Conservation (phyloP, 1,140 invertebrate species). For the Formica exsecta region DNA sequence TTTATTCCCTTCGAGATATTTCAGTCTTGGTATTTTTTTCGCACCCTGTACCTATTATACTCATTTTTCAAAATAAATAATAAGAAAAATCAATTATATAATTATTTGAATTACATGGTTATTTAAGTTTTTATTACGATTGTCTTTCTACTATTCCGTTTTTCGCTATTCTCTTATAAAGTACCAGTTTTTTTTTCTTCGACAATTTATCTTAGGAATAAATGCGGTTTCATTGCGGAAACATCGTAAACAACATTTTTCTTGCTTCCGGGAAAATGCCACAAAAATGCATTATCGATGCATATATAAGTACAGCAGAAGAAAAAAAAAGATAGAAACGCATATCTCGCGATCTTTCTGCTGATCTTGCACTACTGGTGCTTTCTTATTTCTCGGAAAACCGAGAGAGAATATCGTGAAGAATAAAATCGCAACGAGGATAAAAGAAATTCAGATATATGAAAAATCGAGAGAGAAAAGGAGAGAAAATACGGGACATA, state of each 20-base stretch:
- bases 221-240: conserved; percentile 40
- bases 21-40: too few relatives aligned
- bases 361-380: not conserved
- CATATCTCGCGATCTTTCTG: not conserved
- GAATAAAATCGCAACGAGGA: conserved; percentile 17
- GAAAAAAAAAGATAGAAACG: not conserved
- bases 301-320: too few relatives aligned
- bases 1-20: too few relatives aligned
- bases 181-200: not conserved
- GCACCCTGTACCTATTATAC: not conserved
- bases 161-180: not conserved
- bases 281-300: conserved; percentile 24
- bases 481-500: not conserved
- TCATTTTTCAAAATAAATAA: not conserved
- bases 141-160: not conserved
- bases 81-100: not conserved
- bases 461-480: conserved; percentile 18
- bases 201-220: not conserved
- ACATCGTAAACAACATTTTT: conserved; percentile 10
- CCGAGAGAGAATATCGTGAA: conserved; percentile 16
- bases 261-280: not conserved
- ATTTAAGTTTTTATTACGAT: not conserved
- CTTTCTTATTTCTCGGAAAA: conserved; percentile 29
- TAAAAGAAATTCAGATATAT: conserved; percentile 33
- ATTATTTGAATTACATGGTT: too few relatives aligned